phyloP scores from a whole-genome alignment of 2,888 invertebrate genomes.

The Pseudococcus jackbeardsleyi region DNA sequence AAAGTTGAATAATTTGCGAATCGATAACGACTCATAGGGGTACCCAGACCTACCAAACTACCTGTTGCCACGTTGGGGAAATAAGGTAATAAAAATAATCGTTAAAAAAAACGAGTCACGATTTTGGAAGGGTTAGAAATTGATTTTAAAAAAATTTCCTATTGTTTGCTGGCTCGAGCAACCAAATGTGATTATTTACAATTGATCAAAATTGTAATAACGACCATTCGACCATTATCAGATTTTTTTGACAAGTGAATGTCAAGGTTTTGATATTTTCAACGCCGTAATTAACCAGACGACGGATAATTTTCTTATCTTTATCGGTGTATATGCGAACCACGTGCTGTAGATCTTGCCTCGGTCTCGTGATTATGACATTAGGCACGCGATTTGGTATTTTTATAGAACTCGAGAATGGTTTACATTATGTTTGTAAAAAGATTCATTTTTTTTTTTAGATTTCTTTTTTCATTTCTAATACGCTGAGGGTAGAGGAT shows the following conservation, averaged over 20 bases:
- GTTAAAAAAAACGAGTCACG: neutral
- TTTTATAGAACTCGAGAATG: neutral
- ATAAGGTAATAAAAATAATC: neutral
- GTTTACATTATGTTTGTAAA: neutral
- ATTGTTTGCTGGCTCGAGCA: neutral
- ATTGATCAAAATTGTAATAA: neutral
- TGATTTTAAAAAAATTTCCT: neutral
- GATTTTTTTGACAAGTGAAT: neutral
- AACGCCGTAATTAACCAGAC: neutral
- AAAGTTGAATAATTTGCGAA: no score
- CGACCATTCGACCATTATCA: neutral
- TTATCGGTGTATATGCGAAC: neutral
- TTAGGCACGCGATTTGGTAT: neutral
- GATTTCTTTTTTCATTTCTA: neutral
- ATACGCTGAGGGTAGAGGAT: neutral
- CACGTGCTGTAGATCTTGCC: neutral
- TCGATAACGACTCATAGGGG: neutral
- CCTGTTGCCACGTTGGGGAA: neutral
- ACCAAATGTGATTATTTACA: neutral
- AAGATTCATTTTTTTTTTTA: neutral
- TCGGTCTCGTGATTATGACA: neutral
- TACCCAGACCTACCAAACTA: neutral
- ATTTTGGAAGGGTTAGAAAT: neutral
- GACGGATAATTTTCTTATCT: neutral
- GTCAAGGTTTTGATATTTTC: slow-evolving; percentile 14